Percentiles rank a stretch among this genome's conserved stretches.
These are phyloP conservation scores for Austrolebias charrua DNA, from an alignment of 2,797 vertebrate genomes.

Conservation along the genomic window DNA sequence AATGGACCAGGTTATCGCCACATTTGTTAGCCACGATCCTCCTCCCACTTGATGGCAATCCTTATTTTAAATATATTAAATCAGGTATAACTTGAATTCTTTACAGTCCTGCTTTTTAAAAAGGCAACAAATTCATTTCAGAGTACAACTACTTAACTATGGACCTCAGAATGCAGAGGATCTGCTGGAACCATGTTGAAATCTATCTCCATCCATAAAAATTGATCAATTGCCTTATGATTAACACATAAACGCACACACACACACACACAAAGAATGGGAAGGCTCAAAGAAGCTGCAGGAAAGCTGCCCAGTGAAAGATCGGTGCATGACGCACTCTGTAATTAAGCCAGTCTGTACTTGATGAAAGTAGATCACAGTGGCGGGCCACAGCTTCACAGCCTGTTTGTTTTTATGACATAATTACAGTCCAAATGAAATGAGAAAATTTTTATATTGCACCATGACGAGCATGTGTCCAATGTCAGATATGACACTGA, in stretches of 20 bases:
- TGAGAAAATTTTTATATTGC: slow-evolving; percentile 83
- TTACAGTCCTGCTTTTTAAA: too few species aligned
- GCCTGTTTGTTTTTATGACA: slow-evolving; percentile 83
- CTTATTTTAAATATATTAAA: not conserved
- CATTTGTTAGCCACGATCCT: too few species aligned
- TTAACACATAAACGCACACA: slow-evolving; percentile 73
- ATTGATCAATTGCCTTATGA: slow-evolving; percentile 78
- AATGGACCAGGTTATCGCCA: too few species aligned
- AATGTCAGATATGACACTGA: slow-evolving; percentile 79
- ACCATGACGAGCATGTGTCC: slow-evolving; percentile 72
- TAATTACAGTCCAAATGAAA: slow-evolving; percentile 84
- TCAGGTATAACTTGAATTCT: not conserved
- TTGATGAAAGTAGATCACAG: slow-evolving; percentile 84
- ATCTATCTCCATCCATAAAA: slow-evolving; percentile 61
- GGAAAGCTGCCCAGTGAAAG: slow-evolving; percentile 78
- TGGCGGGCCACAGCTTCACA: slow-evolving; percentile 80
- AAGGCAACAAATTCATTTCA: not conserved
- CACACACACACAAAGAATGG: slow-evolving; percentile 78
- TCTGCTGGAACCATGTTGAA: slow-evolving; percentile 71
- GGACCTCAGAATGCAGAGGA: slow-evolving; percentile 43
- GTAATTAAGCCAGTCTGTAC: slow-evolving; percentile 84
- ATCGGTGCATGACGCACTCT: slow-evolving; percentile 72
- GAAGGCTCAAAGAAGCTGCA: slow-evolving; percentile 73
- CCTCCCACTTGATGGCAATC: too few species aligned
- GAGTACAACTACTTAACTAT: slow-evolving; percentile 50